phyloP scores from a whole-genome alignment of 2,888 invertebrate species.

The Tinea trinotella region DNA sequence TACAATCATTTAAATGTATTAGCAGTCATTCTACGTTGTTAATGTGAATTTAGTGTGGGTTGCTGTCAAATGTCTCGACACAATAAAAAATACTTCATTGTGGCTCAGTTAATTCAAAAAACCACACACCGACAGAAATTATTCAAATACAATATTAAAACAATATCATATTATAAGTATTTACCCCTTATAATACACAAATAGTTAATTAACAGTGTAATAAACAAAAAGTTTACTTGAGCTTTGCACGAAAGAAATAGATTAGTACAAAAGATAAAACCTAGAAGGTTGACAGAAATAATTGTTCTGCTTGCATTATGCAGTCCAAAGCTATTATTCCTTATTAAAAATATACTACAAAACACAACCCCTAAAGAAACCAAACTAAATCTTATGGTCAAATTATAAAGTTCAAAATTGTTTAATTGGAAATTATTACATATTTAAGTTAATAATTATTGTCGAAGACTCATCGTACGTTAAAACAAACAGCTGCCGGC shows the following conservation, averaged over 20 bases:
- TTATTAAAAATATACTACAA: not conserved
- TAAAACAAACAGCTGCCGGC: constrained; percentile 18
- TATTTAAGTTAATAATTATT: constrained; percentile 15
- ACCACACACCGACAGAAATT: no score
- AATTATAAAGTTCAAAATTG: not conserved
- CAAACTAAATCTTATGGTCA: not conserved
- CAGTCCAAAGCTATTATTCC: not conserved
- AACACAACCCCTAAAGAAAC: not conserved
- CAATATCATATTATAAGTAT: no score
- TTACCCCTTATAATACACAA: not conserved
- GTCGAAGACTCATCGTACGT: constrained; percentile 6
- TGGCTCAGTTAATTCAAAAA: no score
- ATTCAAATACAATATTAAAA: no score
- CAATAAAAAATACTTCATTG: no score
- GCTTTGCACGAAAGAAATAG: not conserved
- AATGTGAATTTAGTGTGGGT: no score
- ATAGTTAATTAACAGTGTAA: not conserved
- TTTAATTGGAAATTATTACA: not conserved
- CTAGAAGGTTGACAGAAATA: not conserved
- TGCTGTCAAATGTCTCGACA: no score
- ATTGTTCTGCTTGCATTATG: not conserved
- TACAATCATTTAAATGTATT: no score
- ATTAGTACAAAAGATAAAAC: not conserved
- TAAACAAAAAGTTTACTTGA: not conserved
- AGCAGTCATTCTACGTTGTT: no score